These are phyloP conservation scores for Baronia brevicornis DNA, from an alignment of 2,888 invertebrate genomes.

Conservation along the genomic window DNA sequence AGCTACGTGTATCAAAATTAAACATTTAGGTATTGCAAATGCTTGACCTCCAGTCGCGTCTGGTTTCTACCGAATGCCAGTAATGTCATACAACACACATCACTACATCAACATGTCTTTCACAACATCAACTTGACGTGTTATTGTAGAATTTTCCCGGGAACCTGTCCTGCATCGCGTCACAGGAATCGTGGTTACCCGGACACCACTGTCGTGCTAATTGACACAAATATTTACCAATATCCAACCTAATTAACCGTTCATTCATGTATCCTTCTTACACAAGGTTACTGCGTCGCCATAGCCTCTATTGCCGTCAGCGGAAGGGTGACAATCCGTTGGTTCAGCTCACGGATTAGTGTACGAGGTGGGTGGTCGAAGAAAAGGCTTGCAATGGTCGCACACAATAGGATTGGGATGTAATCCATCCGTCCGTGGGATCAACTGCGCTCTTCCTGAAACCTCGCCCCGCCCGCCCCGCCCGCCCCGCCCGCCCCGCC, in stretches of 20 bases:
- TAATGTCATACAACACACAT: too few species aligned
- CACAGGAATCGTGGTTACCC: conserved; percentile 12
- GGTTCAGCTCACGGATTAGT: too few species aligned
- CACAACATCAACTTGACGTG: too few species aligned
- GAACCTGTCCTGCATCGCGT: conserved; percentile 1
- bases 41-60: too few species aligned
- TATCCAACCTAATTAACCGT: conserved; percentile 19
- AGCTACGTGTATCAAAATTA: too few species aligned
- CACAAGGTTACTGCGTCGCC: neutral
- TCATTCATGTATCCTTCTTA: conserved; percentile 22
- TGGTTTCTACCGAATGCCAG: too few species aligned
- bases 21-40: too few species aligned
- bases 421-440: conserved; percentile 3
- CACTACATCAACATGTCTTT: too few species aligned
- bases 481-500: too few species aligned
- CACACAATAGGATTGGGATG: conserved; percentile 4
- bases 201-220: conserved; percentile 25
- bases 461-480: too few species aligned
- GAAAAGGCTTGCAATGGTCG: conserved; percentile 14
- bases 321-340: too few species aligned
- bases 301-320: too few species aligned
- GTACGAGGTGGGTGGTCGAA: conserved; percentile 18
- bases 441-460: conserved; percentile 2
- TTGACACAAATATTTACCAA: conserved; percentile 41
- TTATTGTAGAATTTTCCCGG: conserved; percentile 4